Evolutionary conservation across 53 echinoderm and acorn worm genomes (phyloP), one percentile per base, ranked within the genome.

Genomic region (Apostichopus leukothele): DNA sequence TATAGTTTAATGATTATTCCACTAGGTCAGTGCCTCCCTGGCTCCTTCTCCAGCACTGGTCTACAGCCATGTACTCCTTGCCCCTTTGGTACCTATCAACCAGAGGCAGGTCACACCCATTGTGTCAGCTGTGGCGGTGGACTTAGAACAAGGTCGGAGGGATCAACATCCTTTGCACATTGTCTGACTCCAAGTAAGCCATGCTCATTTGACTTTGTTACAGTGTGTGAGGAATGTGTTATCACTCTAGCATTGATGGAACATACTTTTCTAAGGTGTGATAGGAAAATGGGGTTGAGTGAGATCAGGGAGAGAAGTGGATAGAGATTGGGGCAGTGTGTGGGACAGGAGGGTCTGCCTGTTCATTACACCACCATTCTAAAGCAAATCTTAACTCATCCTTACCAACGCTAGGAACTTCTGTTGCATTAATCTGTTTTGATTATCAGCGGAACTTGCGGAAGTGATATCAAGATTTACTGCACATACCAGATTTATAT

Each of bases 121-220:
- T 97, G 97, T 78, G 74, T 92, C 61, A 88, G 90, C 4, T 97
- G 97, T 79, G 95, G 95, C 0, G 95, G 95, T 9, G 95, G 91
- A 6, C 73, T 97, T 1, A 91, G 78, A 4, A 97, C 97, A 7
- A 86, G 89, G 52, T 75, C 87, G 1, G 55, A 79, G 1, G 97
- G 97, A 2, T 73, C 95, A 3, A 90, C 93, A 16, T 91, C 91
- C 16, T 97, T 97, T 74, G 92, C 92, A 10, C 85, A 95, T 54
- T 97, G 97, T 59, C 57, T 91, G 53, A 91, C 93, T 0, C 88
- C 87, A 92, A 95, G 97, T 95, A 74, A 54, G 90, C 39, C 39
- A 39, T 39, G 39, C 39, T 39, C 39, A 57, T 57, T 57, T 57
- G 57, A 57, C 10, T 57, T 57, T 57, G 8, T 57, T 9, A 9